Evolutionary conservation across 2,113 vertebrate species (phyloP).

Genomic region (Heterotis niloticus): DNA sequence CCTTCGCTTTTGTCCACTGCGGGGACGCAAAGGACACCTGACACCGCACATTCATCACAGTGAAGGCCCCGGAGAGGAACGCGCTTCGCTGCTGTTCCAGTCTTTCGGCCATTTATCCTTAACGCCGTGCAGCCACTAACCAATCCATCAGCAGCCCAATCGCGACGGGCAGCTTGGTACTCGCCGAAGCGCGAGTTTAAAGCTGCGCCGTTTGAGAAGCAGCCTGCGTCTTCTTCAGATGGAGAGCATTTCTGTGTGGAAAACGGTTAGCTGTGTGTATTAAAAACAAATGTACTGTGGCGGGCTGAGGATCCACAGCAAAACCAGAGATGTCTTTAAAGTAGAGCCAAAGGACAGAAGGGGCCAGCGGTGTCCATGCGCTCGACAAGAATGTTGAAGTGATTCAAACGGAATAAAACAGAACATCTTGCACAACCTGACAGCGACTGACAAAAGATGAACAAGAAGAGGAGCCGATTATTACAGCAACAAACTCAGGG

Average conservation of each 20-base stretch:
- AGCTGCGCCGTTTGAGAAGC: background rate
- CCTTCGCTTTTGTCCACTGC: constrained; percentile 2
- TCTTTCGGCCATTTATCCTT: constrained; percentile 2
- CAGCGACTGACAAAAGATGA: too few species aligned
- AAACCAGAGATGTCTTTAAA: too few species aligned
- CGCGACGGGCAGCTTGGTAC: background rate
- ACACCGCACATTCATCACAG: background rate
- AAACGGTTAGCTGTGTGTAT: background rate
- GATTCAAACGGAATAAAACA: too few species aligned
- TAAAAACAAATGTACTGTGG: background rate
- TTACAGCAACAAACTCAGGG: too few species aligned
- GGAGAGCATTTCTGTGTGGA: background rate
- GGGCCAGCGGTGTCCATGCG: too few species aligned
- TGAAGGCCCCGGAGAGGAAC: constrained; percentile 13
- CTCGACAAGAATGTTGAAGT: too few species aligned
- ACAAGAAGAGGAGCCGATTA: too few species aligned
- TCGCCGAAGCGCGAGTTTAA: background rate
- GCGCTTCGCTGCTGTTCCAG: background rate
- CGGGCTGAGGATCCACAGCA: too few species aligned
- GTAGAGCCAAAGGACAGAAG: too few species aligned
- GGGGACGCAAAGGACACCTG: background rate
- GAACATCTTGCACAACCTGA: too few species aligned
- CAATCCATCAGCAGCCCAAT: constrained; percentile 1
- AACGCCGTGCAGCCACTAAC: background rate
- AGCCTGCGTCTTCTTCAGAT: background rate